Evolutionary conservation across 2,888 invertebrate species (phyloP).

Genomic region (Ptychoptera albimana): DNA sequence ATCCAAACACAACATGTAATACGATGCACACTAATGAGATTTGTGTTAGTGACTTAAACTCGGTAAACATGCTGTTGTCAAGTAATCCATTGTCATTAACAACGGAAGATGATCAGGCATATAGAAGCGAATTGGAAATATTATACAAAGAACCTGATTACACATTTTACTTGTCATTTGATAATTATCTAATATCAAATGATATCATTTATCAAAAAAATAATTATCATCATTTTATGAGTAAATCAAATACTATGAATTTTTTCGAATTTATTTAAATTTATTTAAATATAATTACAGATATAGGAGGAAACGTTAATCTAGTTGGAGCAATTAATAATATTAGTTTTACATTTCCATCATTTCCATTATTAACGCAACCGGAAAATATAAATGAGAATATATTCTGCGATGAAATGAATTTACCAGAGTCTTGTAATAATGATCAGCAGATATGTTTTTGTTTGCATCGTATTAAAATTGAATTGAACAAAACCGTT

Average conservation of each 20-base stretch:
- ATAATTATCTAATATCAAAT: conserved; percentile 16
- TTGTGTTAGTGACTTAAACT: conserved; percentile 15
- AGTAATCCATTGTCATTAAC: too few relatives aligned
- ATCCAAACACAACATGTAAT: conserved; percentile 17
- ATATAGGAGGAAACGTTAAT: conserved; percentile 14
- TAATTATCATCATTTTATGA: conserved; percentile 17
- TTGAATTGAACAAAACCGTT: conserved; percentile 16
- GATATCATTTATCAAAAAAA: conserved; percentile 14
- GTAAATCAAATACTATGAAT: conserved; percentile 13
- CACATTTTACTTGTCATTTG: conserved; percentile 16
- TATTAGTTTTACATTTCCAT: conserved; percentile 57
- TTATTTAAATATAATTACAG: conserved; percentile 10
- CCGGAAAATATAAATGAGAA: conserved; percentile 18
- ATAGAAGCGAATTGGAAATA: conserved; percentile 12
- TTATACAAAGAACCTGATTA: conserved; percentile 14
- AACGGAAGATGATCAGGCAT: background rate
- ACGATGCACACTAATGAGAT: conserved; percentile 6
- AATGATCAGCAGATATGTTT: conserved; percentile 12
- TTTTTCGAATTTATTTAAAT: background rate
- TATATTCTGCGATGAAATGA: conserved; percentile 17
- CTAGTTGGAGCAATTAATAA: conserved; percentile 45
- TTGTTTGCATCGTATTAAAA: conserved; percentile 18
- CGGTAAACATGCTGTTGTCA: background rate
- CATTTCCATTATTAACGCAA: conserved; percentile 64
- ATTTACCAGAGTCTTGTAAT: conserved; percentile 14